Base-by-base conservation (phyloP, 2,797 vertebrate genomes). In the Xiphophorus birchmanni region DNA sequence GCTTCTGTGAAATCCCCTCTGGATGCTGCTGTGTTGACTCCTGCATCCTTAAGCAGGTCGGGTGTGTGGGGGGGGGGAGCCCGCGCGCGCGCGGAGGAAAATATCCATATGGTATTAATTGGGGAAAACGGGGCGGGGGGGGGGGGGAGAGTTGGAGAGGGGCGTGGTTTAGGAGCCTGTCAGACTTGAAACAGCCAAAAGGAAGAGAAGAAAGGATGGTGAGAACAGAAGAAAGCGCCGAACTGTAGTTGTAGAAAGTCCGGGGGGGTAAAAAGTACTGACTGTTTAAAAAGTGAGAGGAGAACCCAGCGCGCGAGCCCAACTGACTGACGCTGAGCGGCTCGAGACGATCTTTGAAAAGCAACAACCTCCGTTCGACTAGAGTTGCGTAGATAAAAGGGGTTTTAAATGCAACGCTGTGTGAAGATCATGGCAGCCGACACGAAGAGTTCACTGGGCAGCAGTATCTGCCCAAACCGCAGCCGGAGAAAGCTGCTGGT, bases 391-490 rank as follows among this genome's bases (percentile, higher is more conserved):
- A 40, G 11, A 26, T 13, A 35, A 80, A 32, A 10, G 47, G 50
- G 40, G 69, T 78, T 84, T 93, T 94, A 94, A 94, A 95, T 95
- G 94, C 94, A 94, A 95, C 95, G 95, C 92, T 95, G 94, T 84
- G 75, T 96, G 93, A 98, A 98, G 90, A 97, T 95, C 60, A 98
- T 98, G 96, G 96, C 95, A 86, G 96, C 97, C 75, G 96, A 98
- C 89, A 96, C 95, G 92, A 97, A 95, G 94, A 98, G 88, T 91
- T 96, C 97, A 69, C 89, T 97, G 80, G 97, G 96, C 95, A 97
- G 96, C 93, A 96, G 95, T 45, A 93, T 94, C 92, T 96, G 96
- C 84, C 95, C 97, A 86, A 94, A 96, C 82, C 95, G 96, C 95
- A 95, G 96, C 96, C 94, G 97, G 95, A 97, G 96, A 80, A 97